These are phyloP conservation scores for Notodonta ziczac DNA, from an alignment of 2,888 invertebrate species.

Conservation along the genomic window DNA sequence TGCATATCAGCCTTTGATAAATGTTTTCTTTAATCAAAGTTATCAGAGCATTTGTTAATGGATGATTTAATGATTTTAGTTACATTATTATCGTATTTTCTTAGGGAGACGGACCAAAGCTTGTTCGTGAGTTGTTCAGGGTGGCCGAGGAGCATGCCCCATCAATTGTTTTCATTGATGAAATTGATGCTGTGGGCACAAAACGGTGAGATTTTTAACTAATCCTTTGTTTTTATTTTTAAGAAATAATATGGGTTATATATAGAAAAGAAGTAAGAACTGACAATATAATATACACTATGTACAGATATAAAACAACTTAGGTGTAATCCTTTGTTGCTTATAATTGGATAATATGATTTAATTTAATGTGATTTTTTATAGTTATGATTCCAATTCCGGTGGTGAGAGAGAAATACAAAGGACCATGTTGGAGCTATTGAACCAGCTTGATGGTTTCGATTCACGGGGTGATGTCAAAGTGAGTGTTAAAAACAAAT, in stretches of 20 bases:
- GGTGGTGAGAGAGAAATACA: constrained; percentile 99
- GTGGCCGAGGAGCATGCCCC: constrained; percentile 99
- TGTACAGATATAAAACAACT: too few relatives aligned
- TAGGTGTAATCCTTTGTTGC: neutral
- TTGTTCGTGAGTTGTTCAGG: constrained; percentile 98
- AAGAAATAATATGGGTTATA: too few relatives aligned
- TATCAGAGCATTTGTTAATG: too few relatives aligned
- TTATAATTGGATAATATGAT: neutral
- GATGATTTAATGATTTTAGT: too few relatives aligned
- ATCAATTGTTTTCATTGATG: constrained; percentile 99
- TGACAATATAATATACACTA: too few relatives aligned
- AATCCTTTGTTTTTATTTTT: too few relatives aligned
- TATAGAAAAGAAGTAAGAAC: too few relatives aligned
- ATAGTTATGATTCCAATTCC: constrained; percentile 97
- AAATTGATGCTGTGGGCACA: constrained; percentile 99
- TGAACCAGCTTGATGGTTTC: constrained; percentile 99
- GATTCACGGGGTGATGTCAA: constrained; percentile 98
- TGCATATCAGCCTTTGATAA: too few relatives aligned
- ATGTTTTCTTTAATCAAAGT: too few relatives aligned
- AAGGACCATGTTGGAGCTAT: constrained; percentile 98
- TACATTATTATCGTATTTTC: neutral
- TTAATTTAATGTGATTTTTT: constrained; percentile 25
- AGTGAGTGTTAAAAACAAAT: constrained; percentile 73
- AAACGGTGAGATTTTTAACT: constrained; percentile 86
- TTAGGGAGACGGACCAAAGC: constrained; percentile 98